Evolutionary conservation across 2,797 vertebrate species (phyloP), one percentile per base, ranked within the genome.

Genomic region (Tokudaia muenninki): DNA sequence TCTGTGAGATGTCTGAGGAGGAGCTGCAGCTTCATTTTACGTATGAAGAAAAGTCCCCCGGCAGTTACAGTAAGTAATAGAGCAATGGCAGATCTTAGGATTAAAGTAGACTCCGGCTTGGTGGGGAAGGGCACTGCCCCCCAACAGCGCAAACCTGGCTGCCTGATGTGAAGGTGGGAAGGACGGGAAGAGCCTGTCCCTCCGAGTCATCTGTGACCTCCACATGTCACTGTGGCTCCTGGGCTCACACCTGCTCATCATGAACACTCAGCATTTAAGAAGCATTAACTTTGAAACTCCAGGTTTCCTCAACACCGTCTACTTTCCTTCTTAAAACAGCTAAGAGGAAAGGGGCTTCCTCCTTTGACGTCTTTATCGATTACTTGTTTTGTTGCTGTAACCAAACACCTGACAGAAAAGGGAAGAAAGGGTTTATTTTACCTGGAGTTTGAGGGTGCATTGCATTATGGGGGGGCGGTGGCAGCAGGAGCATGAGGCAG

Each of bases 11-110:
- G 99, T 99, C 98, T 1, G 99, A 99, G 87, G 99, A 99, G 44
- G 99, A 99, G 96, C 98, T 99, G 98, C 99, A 99, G 19, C 98
- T 99, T 96, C 99, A 99, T 98, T 99, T 99, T 96, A 99, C 98
- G 88, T 99, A 99, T 0, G 99, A 99, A 98, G 99, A 99, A 98
- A 99, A 98, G 98, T 98, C 98, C 88, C 98, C 99, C 80, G 99
- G 99, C 97, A 99, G 98, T 78, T 99, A 99, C 0, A 99, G 99
- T 99, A 98, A 98, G 99, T 97, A 95, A 75, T 21, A 24, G 50
- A 8, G 14, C 65, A 83, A 9, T 13, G 65, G 86, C 37, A 21
- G 31, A 26, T 89, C 34, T 94, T 87, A 83, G 50, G 59, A 89
- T 81, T 94, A 67, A 95, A 84, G 31, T 79, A 22, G 59, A 87